phyloP scores from a whole-genome alignment of 2,797 vertebrate genomes.

The Pangasius krempfi region DNA sequence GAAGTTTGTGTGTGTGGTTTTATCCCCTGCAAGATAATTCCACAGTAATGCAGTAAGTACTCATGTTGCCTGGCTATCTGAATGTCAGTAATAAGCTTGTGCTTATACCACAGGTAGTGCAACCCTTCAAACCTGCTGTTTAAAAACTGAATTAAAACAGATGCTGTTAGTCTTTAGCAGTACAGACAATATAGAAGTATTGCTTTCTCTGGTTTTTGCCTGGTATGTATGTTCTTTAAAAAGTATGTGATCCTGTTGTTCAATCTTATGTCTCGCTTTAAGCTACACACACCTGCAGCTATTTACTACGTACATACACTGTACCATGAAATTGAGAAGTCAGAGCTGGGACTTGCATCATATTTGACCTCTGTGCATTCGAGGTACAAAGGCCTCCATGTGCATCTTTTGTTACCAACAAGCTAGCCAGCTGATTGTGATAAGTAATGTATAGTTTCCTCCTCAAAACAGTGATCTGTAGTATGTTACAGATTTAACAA shows the following conservation, averaged over 20 bases:
- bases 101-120: conserved; percentile 53
- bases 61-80: conserved; percentile 65
- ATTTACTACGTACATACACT: neutral
- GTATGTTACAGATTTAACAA: too few relatives aligned
- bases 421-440: neutral
- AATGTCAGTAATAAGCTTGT: conserved; percentile 59
- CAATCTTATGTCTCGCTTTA: too few relatives aligned
- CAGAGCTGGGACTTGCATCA: neutral
- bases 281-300: neutral
- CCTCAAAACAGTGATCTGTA: neutral
- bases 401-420: too few relatives aligned
- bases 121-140: neutral
- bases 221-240: too few relatives aligned
- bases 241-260: too few relatives aligned
- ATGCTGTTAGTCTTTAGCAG: neutral
- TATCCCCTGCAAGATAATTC: conserved; percentile 24
- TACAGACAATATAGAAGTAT: too few relatives aligned
- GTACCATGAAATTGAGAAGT: neutral
- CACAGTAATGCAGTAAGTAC: conserved; percentile 49
- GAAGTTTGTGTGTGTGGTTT: neutral
- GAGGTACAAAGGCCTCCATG: neutral
- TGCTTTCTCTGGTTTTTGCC: too few relatives aligned
- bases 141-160: neutral
- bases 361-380: neutral
- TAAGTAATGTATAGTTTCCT: neutral